phyloP scores from a whole-genome alignment of 92 coral and sea anemone species.

The Palythoa heliodiscus region DNA sequence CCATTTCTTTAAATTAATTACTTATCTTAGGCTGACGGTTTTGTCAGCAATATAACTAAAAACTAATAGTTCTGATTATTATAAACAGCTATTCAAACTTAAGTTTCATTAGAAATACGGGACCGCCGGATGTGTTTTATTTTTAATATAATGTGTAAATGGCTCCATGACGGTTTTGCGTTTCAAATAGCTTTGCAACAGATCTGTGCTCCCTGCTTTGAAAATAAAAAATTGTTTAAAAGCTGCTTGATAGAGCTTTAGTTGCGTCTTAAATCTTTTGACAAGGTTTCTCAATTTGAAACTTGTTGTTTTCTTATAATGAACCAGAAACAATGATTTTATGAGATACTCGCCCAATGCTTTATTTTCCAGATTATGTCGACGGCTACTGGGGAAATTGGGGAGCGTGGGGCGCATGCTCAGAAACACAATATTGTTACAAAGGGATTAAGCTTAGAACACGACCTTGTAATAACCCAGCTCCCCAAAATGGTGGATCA shows the following conservation, averaged over 20 bases:
- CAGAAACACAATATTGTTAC: constrained; percentile 69
- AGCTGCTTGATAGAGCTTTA: not conserved
- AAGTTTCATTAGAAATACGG: too few species aligned
- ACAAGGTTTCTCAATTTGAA: too few species aligned
- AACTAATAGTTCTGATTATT: too few species aligned
- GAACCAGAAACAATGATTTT: not conserved
- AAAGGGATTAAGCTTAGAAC: constrained; percentile 61
- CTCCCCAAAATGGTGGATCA: constrained; percentile 74
- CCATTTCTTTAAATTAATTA: too few species aligned
- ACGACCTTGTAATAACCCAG: constrained; percentile 69
- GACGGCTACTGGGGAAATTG: constrained; percentile 77
- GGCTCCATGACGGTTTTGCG: too few species aligned
- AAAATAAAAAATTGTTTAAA: not conserved
- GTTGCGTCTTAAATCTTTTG: not conserved
- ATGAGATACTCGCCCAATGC: too few species aligned
- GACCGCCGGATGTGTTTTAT: too few species aligned
- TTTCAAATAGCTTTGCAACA: too few species aligned
- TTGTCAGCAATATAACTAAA: too few species aligned
- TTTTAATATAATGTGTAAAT: too few species aligned
- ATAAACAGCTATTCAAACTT: too few species aligned
- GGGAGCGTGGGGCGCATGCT: constrained; percentile 73
- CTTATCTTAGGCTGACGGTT: too few species aligned
- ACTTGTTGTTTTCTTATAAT: not conserved
- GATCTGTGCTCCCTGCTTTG: not conserved
- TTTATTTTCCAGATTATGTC: constrained; percentile 54